Evolutionary conservation across 2,113 vertebrate genomes (phyloP).

Genomic region (Menura novaehollandiae): DNA sequence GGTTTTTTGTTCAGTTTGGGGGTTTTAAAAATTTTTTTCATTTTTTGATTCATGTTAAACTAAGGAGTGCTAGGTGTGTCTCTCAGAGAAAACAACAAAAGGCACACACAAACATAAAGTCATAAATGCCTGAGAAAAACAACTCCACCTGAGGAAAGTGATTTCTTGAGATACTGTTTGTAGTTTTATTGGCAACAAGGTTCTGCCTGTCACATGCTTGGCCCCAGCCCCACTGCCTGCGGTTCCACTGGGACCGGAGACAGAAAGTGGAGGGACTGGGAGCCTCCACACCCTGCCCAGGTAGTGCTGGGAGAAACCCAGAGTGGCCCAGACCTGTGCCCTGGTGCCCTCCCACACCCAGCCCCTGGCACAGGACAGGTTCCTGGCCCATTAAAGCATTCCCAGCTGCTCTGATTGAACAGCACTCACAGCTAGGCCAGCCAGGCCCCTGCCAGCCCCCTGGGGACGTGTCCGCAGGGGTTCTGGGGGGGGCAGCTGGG

Average conservation of each 20-base stretch:
- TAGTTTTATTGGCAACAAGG: conserved; percentile 37
- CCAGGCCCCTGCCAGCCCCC: accelerated
- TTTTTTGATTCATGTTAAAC: neutral
- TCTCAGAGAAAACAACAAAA: neutral
- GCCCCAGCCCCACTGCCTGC: neutral
- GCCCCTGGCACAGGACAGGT: accelerated
- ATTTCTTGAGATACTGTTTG: neutral
- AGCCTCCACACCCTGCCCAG: neutral
- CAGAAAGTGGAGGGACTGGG: neutral
- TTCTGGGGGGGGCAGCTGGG: neutral
- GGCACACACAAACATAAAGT: neutral
- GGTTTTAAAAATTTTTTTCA: neutral
- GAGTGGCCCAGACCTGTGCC: accelerated
- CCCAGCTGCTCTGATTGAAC: neutral
- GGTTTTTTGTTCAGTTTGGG: neutral
- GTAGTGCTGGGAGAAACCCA: neutral
- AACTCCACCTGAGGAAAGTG: neutral
- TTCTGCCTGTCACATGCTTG: neutral
- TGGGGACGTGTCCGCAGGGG: accelerated
- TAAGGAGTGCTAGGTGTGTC: neutral
- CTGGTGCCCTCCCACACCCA: accelerated
- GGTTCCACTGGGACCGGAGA: neutral
- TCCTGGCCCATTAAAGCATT: neutral
- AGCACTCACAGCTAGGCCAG: neutral
- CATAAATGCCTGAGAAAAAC: conserved; percentile 26